Conservation (phyloP, 2,888 invertebrate genomes). For the Tiphia femorata region DNA sequence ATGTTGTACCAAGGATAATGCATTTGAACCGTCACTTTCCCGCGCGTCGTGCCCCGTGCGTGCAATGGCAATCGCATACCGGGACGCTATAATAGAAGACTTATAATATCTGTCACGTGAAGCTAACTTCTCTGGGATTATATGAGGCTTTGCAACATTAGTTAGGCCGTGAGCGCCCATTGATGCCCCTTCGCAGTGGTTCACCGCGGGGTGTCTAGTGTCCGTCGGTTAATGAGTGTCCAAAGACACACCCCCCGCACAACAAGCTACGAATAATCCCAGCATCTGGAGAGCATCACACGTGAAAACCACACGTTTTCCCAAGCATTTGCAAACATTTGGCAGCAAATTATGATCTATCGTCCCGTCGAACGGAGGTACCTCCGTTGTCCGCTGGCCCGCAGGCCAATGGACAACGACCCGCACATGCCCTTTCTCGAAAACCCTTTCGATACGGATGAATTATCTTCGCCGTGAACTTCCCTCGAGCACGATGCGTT, state of each 20-base stretch:
- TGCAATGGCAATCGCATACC: no score
- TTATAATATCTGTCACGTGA: no score
- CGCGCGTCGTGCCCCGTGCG: no score
- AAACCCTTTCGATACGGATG: slow-evolving; percentile 45
- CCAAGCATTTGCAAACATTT: slow-evolving; percentile 49
- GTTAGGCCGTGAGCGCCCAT: no score
- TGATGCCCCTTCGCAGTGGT: slow-evolving; percentile 36
- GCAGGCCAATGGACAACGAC: slow-evolving; percentile 40
- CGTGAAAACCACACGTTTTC: slow-evolving; percentile 55
- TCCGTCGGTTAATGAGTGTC: slow-evolving; percentile 59
- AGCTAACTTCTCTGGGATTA: no score
- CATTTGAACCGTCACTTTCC: no score
- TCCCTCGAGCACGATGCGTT: slow-evolving; percentile 23
- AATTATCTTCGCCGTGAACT: slow-evolving; percentile 42
- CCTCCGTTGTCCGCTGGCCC: slow-evolving; percentile 21
- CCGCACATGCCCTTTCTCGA: slow-evolving; percentile 51
- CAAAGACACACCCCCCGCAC: slow-evolving; percentile 49
- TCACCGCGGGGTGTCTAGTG: slow-evolving; percentile 52
- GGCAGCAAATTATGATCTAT: slow-evolving; percentile 44
- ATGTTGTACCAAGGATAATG: no score
- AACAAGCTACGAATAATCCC: slow-evolving; percentile 20
- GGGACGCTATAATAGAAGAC: no score
- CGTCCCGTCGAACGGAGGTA: slow-evolving; percentile 13
- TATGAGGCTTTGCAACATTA: no score
- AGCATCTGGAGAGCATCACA: slow-evolving; percentile 58